phyloP scores from a whole-genome alignment of 2,888 invertebrate species.

The Augiades crinisus region DNA sequence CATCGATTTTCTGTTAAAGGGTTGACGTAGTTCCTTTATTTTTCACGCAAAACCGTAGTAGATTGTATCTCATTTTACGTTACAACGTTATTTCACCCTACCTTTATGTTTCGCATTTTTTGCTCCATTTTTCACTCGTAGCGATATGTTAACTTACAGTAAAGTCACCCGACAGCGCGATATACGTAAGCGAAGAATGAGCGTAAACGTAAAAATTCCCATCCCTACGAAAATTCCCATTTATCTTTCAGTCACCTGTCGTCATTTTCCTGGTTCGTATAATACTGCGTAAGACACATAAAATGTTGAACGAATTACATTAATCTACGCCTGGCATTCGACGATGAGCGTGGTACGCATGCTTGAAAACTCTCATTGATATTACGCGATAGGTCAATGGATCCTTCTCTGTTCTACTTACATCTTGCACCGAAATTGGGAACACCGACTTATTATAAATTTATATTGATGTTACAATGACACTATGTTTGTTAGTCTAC shows the following conservation, averaged over 20 bases:
- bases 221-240: slow-evolving; percentile 15
- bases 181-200: not conserved
- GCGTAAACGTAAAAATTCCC: slow-evolving; percentile 10
- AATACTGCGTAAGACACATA: slow-evolving; percentile 16
- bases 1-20: slow-evolving; percentile 25
- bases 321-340: slow-evolving; percentile 35
- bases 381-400: slow-evolving; percentile 46
- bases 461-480: too few species aligned
- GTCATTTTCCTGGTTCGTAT: slow-evolving; percentile 14
- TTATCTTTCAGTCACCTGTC: slow-evolving; percentile 9
- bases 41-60: slow-evolving; percentile 3
- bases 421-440: slow-evolving; percentile 9
- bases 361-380: slow-evolving; percentile 46
- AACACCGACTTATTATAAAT: not conserved
- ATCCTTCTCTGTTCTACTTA: slow-evolving; percentile 32
- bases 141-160: not conserved
- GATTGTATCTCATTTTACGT: not conserved
- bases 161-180: not conserved
- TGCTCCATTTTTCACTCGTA: too few species aligned
- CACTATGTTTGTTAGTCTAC: too few species aligned
- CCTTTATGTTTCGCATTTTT: not conserved
- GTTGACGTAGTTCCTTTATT: slow-evolving; percentile 14
- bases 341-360: slow-evolving; percentile 51
- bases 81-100: not conserved
- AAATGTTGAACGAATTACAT: slow-evolving; percentile 25